Base-by-base conservation (phyloP, 1,140 invertebrate species). In the Cydia fagiglandana region DNA sequence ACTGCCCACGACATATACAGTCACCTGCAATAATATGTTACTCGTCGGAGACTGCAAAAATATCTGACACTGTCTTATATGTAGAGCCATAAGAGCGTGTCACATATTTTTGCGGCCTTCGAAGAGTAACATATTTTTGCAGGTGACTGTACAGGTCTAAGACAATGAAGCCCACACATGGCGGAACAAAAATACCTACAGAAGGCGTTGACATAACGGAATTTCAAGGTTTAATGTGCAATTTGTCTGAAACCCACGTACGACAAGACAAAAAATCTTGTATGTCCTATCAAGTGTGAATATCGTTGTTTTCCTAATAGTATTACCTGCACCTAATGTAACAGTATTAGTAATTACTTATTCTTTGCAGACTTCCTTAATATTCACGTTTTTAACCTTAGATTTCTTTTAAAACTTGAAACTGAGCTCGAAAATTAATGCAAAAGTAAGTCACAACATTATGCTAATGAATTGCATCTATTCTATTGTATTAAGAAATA, bases 161-260 rank as follows among this genome's bases (percentile, higher is more conserved):
- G 13, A 68, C 30, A 68, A 68, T 68, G 15, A 68, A 34, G 28
- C 64, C 64, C 64, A 68, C 64, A 34, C 28, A 64, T 28, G 64
- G 64, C 64, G 64, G 64, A 64, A 64, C 13, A 4, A 47, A 50
- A 50, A 50, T 50, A n/a, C 38, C 38, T 15, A 47, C 45, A 7
- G 12, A 17, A 56, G 15, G 1, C 53, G 12, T 34, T 34, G 13
- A 68, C 64, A 68, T 34, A n/a, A 13, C 5, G 12, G 64, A 68
- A 28, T 30, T 68, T 68, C 64, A 68, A 68, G 28, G 30, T 34
- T 28, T 34, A 3, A 68, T 17, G 12, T 17, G 53, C 53, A 56
- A 47, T 47, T 56, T 56, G 53, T 56, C 53, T 17, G 9, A 56
- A 56, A 56, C 53, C 53, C 53, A 56, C 53, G 12, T 9, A 56